phyloP scores from a whole-genome alignment of 2,113 vertebrate genomes.

The Kobus ellipsiprymnus region DNA sequence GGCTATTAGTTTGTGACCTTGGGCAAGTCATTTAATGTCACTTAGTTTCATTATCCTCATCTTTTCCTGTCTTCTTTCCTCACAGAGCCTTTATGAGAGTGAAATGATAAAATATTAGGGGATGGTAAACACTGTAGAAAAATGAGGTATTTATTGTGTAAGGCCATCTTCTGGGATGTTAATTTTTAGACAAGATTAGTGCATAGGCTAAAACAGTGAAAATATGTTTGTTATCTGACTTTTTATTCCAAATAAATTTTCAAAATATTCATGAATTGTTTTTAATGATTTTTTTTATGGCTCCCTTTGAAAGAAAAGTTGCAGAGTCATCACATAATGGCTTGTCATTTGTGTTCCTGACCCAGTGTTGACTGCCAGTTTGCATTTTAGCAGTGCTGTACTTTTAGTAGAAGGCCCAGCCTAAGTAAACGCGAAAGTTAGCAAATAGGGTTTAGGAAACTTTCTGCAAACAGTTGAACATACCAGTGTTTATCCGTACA shows the following conservation, averaged over 20 bases:
- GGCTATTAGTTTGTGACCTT: not conserved
- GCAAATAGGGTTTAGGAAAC: not conserved
- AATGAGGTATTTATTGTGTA: not conserved
- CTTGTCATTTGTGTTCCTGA: not conserved
- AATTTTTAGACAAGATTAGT: not conserved
- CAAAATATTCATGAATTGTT: not conserved
- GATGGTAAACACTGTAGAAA: not conserved
- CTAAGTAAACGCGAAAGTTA: not conserved
- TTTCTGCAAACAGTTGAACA: not conserved
- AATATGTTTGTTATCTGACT: not conserved
- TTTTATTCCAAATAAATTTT: not conserved
- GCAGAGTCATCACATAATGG: not conserved
- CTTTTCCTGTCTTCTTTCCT: not conserved
- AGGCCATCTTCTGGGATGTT: not conserved
- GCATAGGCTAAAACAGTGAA: not conserved
- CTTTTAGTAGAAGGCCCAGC: not conserved
- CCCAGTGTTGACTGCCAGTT: not conserved
- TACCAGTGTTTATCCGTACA: not conserved
- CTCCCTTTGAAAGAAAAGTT: not conserved
- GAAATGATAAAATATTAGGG: slow-evolving; percentile 5
- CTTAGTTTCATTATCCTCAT: not conserved
- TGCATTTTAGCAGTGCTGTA: not conserved
- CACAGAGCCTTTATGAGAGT: not conserved
- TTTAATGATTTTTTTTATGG: not conserved
- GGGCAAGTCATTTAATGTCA: not conserved